Conservation (phyloP, 2,113 vertebrate species). For the Lanius collurio region DNA sequence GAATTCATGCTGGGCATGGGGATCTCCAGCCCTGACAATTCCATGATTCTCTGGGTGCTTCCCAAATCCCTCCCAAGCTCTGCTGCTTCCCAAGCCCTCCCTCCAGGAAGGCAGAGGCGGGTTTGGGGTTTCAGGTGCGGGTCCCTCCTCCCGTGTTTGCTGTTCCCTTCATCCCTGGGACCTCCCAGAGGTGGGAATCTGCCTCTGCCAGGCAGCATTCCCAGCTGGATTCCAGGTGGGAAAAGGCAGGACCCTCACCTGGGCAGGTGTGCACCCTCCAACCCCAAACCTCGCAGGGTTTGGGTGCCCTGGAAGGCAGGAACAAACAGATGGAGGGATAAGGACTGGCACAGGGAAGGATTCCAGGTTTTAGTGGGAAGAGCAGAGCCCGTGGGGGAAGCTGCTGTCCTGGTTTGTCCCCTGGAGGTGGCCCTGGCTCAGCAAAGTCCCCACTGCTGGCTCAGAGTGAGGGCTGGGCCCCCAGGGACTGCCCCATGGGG, state of each 20-base stretch:
- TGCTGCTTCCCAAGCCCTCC: neutral
- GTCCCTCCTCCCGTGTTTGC: neutral
- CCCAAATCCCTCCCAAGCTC: neutral
- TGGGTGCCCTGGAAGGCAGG: neutral
- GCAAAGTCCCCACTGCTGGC: neutral
- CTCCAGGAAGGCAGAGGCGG: neutral
- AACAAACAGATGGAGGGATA: neutral
- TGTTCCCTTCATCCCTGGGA: neutral
- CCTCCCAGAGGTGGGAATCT: neutral
- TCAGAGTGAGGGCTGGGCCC: neutral
- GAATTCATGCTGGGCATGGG: rapidly evolving
- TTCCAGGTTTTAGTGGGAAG: neutral
- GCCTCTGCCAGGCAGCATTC: neutral
- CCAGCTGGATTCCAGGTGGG: neutral
- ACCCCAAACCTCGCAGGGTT: neutral
- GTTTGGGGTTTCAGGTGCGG: neutral
- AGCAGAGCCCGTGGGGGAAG: neutral
- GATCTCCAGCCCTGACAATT: neutral
- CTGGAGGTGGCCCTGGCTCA: neutral
- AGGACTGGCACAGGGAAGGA: neutral
- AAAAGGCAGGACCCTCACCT: neutral
- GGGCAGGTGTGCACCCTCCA: neutral
- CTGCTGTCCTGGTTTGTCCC: neutral
- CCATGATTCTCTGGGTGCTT: neutral
- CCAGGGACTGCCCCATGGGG: neutral